Evolutionary conservation across 2,888 invertebrate genomes (phyloP).

Genomic region (Pantelozetes paolii): DNA sequence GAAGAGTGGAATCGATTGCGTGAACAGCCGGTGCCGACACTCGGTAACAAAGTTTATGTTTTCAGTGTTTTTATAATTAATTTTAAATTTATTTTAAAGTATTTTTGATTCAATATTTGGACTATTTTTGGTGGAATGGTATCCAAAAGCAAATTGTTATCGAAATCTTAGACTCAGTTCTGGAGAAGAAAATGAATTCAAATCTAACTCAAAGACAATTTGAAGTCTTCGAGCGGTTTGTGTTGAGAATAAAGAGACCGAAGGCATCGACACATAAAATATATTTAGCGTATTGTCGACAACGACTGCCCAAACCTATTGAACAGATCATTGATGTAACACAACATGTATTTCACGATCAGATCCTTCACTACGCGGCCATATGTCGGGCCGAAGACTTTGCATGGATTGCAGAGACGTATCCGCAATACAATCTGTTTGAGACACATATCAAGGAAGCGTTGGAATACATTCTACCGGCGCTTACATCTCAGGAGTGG

Average conservation of each 20-base stretch:
- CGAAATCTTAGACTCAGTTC: not conserved
- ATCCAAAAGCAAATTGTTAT: not conserved
- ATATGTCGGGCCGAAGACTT: not conserved
- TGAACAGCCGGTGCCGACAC: not conserved
- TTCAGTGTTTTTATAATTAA: not conserved
- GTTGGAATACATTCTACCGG: not conserved
- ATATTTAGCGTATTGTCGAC: slow-evolving; percentile 14
- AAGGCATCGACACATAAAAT: slow-evolving; percentile 17
- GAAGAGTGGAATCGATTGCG: not conserved
- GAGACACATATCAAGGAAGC: not conserved
- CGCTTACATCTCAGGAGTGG: not conserved
- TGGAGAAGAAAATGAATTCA: not conserved
- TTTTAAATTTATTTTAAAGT: slow-evolving; percentile 11
- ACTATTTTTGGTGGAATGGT: slow-evolving; percentile 1
- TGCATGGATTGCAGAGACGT: not conserved
- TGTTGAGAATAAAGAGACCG: not conserved
- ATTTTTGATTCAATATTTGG: slow-evolving; percentile 26
- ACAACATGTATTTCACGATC: slow-evolving; percentile 5
- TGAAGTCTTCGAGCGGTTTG: not conserved
- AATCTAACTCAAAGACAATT: slow-evolving; percentile 10
- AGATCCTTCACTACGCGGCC: slow-evolving; percentile 14
- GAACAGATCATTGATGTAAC: not conserved
- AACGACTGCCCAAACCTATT: slow-evolving; percentile 17
- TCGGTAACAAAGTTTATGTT: not conserved
- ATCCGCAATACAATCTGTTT: not conserved